Evolutionary conservation across 2,888 invertebrate species (phyloP), one percentile per base, ranked within the genome.

Genomic region (Drosophila tripunctata): DNA sequence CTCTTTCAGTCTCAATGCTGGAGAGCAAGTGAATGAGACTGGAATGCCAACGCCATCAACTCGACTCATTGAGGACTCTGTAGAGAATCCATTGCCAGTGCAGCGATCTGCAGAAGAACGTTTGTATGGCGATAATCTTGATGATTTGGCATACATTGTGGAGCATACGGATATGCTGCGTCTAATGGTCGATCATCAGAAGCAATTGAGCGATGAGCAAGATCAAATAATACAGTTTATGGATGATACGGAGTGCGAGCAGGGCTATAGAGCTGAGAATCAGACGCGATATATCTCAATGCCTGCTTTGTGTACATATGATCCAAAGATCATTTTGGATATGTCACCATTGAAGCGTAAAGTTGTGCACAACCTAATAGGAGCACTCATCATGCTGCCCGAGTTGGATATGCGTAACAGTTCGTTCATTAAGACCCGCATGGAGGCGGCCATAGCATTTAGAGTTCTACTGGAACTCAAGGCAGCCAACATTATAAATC

Each of bases 381-480:
- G 67, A 2, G 81, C 78, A 4, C 68, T 89, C 0, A 65, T 89
- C 12, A 67, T 38, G 69, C 27, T 54, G 44, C 30, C 55, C 8
- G n/a, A 36, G 2, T 73, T 89, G 22, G 78, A 89, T 41, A 63
- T 88, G 27, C 67, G 55, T 0, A 75, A 70, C n/a, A 24, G 55
- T 0, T 7, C 65, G 0, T 76, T 74, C 10, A 62, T 89, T 4
- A 57, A 17, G 0, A 75, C 61, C 15, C 79, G 82, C n/a, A 52
- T 65, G 35, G 64, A 83, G 14, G 83, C 75, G 1, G 76, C 84
- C 1, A 72, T 73, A 10, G 77, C 74, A 0, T 84, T 68, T 61
- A 67, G 65, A 1, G 58, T 78, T 45, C 21, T 89, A 0, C 43
- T 89, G n/a, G 89, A 89, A 10, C 64, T 89, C 0, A 75, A 84